Base-by-base conservation (phyloP, 1,140 invertebrate species). In the Oncopeltus fasciatus region DNA sequence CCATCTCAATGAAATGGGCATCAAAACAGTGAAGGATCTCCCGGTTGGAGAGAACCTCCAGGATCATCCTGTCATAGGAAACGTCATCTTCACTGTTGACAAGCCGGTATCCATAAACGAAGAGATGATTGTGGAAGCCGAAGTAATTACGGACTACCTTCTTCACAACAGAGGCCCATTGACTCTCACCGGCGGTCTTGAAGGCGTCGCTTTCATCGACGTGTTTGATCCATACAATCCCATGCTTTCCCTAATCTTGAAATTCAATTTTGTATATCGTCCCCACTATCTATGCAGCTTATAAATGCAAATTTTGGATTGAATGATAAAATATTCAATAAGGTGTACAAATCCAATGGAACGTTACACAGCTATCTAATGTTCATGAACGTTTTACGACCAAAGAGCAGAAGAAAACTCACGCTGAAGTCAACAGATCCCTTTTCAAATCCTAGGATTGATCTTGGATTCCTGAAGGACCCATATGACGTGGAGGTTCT, bases 191-290 rank as follows among this genome's bases (percentile, higher is more conserved):
- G 92, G 92, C 0, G 92, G 91, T 0, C 90, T 94, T 0, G 92
- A 95, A 74, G 91, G 90, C 1, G 70, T 95, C 2, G 91, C 83
- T 1, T 95, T 92, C 72, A 84, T 94, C 16, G 92, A 92, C 57
- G 94, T 91, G 0, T 92, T 92, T 71, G 90, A 87, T 64, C 85
- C 81, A 0, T 95, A 95, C 67, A 79, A 0, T 80, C 84, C 0
- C 79, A 90, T 3, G 90, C 95, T 70, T 93, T 83, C 70, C 92
- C 92, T 0, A 92, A 95, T 69, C 91, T 94, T 21, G 90, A 95
- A 67, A 85, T 95, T 64, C 92, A 90, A 94, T 71, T 94, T 94
- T 67, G 80, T 92, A n/a, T 91, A 89, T 0, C 90, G 90, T 0
- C 78, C 89, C 88, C 1, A 90, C 88, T 0, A 90, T 88, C 69